These are phyloP conservation scores for Watsonalla cultraria DNA, from an alignment of 2,888 invertebrate genomes.

Conservation along the genomic window DNA sequence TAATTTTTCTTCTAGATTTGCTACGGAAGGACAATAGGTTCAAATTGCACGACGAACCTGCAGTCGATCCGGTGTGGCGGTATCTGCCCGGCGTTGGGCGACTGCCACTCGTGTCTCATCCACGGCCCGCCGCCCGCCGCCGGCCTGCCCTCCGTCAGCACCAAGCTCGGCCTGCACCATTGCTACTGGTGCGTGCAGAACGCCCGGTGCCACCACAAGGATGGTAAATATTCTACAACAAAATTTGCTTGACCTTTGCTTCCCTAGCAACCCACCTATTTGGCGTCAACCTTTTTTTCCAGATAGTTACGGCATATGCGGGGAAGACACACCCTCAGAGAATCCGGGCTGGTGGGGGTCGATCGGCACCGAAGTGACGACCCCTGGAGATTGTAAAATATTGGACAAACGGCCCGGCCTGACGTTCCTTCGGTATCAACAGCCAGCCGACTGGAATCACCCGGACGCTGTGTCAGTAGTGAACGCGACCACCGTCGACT, in stretches of 20 bases:
- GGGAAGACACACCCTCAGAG: conserved; percentile 89
- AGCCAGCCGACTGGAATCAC: conserved; percentile 91
- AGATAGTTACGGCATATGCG: conserved; percentile 91
- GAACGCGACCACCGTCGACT: conserved; percentile 90
- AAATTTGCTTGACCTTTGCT: neutral
- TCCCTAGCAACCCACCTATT: too few species aligned
- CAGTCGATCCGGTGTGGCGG: conserved; percentile 93
- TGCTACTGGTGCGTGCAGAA: conserved; percentile 97
- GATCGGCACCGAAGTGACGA: conserved; percentile 86
- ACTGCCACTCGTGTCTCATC: conserved; percentile 94
- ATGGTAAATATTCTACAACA: conserved; percentile 70
- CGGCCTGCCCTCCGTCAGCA: conserved; percentile 80
- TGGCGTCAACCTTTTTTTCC: conserved; percentile 12
- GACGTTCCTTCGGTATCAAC: conserved; percentile 91
- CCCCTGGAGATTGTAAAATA: conserved; percentile 87
- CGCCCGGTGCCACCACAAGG: conserved; percentile 91
- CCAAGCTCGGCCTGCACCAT: conserved; percentile 87
- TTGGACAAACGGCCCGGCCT: conserved; percentile 91
- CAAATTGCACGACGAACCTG: conserved; percentile 93
- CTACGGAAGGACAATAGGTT: conserved; percentile 90
- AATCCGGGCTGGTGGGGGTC: conserved; percentile 95
- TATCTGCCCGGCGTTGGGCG: conserved; percentile 91
- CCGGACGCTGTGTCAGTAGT: conserved; percentile 93
- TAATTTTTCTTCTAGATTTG: conserved; percentile 73
- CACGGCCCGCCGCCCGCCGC: conserved; percentile 81